Conservation (phyloP, 2,888 invertebrate species). For the Orthonychiurus folsomi region DNA sequence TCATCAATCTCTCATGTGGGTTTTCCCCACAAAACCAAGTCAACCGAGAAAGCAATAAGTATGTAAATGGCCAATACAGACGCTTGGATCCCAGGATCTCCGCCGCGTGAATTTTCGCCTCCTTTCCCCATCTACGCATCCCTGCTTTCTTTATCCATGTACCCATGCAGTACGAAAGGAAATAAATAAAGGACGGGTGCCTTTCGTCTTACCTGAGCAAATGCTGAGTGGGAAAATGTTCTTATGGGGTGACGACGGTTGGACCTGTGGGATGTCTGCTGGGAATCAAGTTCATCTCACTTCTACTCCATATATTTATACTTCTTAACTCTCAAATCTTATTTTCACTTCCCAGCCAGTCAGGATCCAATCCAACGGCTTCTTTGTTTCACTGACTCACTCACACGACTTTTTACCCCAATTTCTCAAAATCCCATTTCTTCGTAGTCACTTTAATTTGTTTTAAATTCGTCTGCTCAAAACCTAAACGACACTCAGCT, state of each 20-base stretch:
- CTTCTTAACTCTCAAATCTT: background rate
- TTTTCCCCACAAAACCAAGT: background rate
- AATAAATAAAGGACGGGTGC: background rate
- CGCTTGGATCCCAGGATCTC: no score
- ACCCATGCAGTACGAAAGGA: background rate
- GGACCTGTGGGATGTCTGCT: background rate
- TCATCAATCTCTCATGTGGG: background rate
- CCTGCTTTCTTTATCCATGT: background rate
- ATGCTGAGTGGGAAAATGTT: background rate
- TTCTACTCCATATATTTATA: no score
- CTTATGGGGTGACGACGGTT: background rate
- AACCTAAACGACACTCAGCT: no score
- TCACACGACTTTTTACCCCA: background rate
- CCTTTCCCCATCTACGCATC: background rate
- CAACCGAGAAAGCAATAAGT: background rate
- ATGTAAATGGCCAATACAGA: background rate
- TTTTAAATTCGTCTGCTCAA: no score
- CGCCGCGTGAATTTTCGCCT: background rate
- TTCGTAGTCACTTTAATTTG: background rate
- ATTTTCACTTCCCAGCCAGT: background rate
- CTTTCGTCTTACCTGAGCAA: background rate
- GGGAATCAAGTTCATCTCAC: conserved; percentile 1
- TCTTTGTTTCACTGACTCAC: background rate
- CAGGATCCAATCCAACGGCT: background rate
- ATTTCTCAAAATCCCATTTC: background rate